These are phyloP conservation scores for Boleophthalmus pectinirostris DNA, from an alignment of 2,113 vertebrate genomes.

Conservation along the genomic window DNA sequence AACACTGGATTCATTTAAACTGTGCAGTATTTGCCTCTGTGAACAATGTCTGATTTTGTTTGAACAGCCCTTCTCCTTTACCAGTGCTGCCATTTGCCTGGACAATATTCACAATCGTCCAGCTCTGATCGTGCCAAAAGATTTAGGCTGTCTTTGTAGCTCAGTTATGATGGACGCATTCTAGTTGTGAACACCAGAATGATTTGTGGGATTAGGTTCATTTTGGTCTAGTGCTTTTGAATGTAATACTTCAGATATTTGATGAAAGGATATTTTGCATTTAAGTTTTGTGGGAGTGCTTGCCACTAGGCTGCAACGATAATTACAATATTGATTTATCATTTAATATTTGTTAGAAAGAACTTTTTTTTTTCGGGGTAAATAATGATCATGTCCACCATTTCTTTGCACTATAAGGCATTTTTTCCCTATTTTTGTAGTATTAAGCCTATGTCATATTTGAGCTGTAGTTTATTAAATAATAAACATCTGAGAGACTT, in stretches of 20 bases:
- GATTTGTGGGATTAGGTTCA: slow-evolving; percentile 43
- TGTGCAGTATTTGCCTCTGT: slow-evolving; percentile 53
- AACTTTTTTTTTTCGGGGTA: no score
- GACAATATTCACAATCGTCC: slow-evolving; percentile 39
- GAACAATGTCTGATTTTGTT: slow-evolving; percentile 53
- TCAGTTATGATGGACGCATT: slow-evolving; percentile 42
- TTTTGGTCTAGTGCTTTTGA: not conserved
- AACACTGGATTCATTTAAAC: slow-evolving; percentile 53
- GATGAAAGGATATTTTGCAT: slow-evolving; percentile 10
- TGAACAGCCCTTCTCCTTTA: slow-evolving; percentile 34
- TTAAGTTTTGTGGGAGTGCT: not conserved
- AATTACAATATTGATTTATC: no score
- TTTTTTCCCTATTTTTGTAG: no score
- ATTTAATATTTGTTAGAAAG: no score
- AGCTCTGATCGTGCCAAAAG: slow-evolving; percentile 39
- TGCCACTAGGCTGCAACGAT: no score
- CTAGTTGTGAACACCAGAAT: slow-evolving; percentile 58
- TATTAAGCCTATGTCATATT: no score
- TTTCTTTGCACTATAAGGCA: no score
- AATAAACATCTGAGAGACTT: no score
- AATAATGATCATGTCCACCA: no score
- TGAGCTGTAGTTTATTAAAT: no score
- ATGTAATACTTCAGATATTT: slow-evolving; percentile 10
- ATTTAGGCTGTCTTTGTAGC: slow-evolving; percentile 55
- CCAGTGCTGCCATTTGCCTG: slow-evolving; percentile 29